These are phyloP conservation scores for Himalopsyche kuldschensis DNA, from an alignment of 2,888 invertebrate species.

Conservation along the genomic window DNA sequence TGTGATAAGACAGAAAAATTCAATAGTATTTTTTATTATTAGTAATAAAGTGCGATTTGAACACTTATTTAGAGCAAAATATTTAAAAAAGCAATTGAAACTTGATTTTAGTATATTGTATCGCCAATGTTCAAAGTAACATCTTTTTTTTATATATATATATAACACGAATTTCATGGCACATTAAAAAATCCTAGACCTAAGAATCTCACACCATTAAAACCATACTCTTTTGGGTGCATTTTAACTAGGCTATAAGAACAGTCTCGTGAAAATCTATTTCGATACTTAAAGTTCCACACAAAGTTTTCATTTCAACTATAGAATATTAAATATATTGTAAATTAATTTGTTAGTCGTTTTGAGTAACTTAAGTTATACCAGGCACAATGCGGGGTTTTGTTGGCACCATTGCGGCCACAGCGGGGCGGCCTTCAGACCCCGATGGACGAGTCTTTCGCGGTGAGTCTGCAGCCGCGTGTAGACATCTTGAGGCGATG, in stretches of 20 bases:
- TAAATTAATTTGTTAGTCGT: neutral
- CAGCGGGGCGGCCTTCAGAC: constrained; percentile 69
- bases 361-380: constrained; percentile 28
- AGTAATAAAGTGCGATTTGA: no score
- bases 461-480: constrained; percentile 69
- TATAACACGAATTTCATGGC: neutral
- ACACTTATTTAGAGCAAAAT: no score
- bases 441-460: constrained; percentile 64
- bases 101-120: neutral
- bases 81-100: no score
- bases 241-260: neutral
- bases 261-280: neutral
- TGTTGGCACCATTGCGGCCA: constrained; percentile 79
- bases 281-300: neutral
- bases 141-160: neutral
- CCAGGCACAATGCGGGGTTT: constrained; percentile 73
- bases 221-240: neutral
- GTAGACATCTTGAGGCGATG: constrained; percentile 67
- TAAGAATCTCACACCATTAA: neutral
- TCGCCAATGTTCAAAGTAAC: neutral
- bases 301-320: neutral
- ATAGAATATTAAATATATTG: neutral
- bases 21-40: no score
- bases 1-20: no score
- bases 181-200: neutral